A percentile compares a stretch with the other conserved stretches of the same genome.
These are phyloP conservation scores for Neoaliturus tenellus DNA, from an alignment of 2,888 invertebrate genomes.

Conservation along the genomic window DNA sequence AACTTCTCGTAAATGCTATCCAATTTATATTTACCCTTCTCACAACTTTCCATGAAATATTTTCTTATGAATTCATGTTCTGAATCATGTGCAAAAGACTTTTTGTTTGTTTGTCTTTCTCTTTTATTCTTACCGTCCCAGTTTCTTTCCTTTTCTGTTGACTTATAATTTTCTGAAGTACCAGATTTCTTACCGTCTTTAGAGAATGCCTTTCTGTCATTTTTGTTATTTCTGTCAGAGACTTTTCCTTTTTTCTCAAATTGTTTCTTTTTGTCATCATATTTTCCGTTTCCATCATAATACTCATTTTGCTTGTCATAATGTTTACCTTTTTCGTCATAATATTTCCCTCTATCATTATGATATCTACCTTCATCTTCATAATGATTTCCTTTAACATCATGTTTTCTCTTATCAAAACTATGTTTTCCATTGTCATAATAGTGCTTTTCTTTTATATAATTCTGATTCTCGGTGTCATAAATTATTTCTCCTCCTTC, in stretches of 20 bases:
- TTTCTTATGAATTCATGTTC: not conserved
- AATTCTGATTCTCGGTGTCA: not conserved
- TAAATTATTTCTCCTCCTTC: not conserved
- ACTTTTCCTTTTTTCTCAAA: not conserved
- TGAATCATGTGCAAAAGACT: not conserved
- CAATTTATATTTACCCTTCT: not conserved
- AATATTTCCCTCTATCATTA: not conserved
- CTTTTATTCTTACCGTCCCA: not conserved
- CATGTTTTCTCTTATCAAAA: not conserved
- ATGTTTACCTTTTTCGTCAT: not conserved
- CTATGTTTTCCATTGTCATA: not conserved
- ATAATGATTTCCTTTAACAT: not conserved
- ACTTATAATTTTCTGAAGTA: not conserved
- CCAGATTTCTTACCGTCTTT: not conserved
- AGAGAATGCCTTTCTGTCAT: not conserved
- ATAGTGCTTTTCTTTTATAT: not conserved
- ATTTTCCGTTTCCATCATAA: not conserved
- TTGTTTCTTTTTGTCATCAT: not conserved
- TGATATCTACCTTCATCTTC: not conserved
- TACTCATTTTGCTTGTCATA: not conserved
- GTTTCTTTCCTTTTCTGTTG: not conserved
- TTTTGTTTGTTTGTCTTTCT: not conserved
- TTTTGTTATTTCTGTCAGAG: not conserved
- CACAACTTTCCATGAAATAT: conserved; percentile 24
- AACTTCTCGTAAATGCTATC: conserved; percentile 1